Percentiles rank a stretch among this genome's conserved stretches.
Evolutionary conservation across 1,140 invertebrate species (phyloP).

Genomic region (Drosophila nikananu): DNA sequence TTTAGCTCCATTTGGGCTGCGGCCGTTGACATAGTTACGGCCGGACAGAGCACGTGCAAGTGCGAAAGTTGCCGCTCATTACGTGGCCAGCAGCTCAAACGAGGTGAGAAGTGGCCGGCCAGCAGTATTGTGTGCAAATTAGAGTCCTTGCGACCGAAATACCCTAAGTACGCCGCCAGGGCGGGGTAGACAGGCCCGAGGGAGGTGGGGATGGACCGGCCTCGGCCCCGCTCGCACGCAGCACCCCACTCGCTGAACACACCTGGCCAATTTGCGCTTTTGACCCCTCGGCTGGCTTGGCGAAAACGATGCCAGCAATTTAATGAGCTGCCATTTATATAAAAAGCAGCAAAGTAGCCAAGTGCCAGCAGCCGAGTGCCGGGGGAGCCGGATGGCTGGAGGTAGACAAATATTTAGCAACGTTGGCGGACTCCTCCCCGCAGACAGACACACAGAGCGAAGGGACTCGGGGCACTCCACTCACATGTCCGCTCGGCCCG

Average conservation of each 20-base stretch:
- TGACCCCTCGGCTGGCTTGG: conserved; percentile 25
- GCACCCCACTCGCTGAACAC: conserved; percentile 5
- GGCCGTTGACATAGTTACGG: conserved; percentile 70
- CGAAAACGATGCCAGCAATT: conserved; percentile 75
- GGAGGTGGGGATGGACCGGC: background rate
- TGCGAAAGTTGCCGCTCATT: conserved; percentile 77
- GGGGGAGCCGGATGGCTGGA: conserved; percentile 36
- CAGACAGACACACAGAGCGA: conserved; percentile 40
- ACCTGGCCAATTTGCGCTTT: conserved; percentile 54
- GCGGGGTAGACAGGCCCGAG: conserved; percentile 4
- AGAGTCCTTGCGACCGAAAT: conserved; percentile 57
- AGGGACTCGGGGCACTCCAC: conserved; percentile 50
- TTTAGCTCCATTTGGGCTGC: conserved; percentile 7
- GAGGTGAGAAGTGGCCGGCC: conserved; percentile 63
- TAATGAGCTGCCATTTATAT: conserved; percentile 84
- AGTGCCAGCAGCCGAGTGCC: conserved; percentile 20
- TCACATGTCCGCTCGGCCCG: conserved; percentile 44
- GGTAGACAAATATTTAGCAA: conserved; percentile 82
- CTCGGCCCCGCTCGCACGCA: conserved; percentile 7
- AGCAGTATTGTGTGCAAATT: conserved; percentile 59
- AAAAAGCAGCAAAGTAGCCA: conserved; percentile 55
- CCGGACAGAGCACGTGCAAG: conserved; percentile 61
- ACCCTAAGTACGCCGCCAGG: conserved; percentile 36
- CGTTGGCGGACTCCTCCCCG: conserved; percentile 34
- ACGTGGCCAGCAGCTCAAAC: conserved; percentile 74